These are phyloP conservation scores for Drosophila oshimai DNA, from an alignment of 1,140 invertebrate species.

Conservation along the genomic window DNA sequence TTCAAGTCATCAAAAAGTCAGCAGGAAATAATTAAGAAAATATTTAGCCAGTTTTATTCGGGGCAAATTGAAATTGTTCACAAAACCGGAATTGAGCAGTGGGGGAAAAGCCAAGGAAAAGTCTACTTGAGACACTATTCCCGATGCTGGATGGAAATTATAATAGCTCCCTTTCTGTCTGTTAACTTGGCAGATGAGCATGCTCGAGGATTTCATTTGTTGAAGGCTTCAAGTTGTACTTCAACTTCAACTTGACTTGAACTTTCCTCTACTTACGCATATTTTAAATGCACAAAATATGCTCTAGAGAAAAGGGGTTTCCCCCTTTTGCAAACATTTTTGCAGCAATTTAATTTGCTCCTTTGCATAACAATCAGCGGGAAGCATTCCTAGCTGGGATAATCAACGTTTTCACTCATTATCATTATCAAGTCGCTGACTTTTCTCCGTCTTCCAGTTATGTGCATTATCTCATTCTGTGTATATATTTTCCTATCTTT, in stretches of 20 bases:
- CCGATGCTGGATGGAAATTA: conserved; percentile 21
- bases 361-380: conserved; percentile 72
- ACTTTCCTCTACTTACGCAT: conserved; percentile 14
- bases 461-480: no score
- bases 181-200: conserved; percentile 38
- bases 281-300: conserved; percentile 45
- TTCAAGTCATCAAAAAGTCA: conserved; percentile 41
- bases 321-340: conserved; percentile 28
- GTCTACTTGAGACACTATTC: conserved; percentile 29
- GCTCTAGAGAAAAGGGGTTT: neutral
- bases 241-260: conserved; percentile 14
- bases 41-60: conserved; percentile 42
- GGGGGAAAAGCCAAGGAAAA: neutral
- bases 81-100: conserved; percentile 1
- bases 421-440: conserved; percentile 66
- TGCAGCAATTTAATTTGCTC: conserved; percentile 53
- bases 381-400: conserved; percentile 15
- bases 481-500: neutral
- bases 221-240: conserved; percentile 8
- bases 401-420: conserved; percentile 63
- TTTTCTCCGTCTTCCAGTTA: neutral
- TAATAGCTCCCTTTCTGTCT: conserved; percentile 23
- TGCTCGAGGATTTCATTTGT: conserved; percentile 31
- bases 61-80: conserved; percentile 14
- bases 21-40: conserved; percentile 74